These are phyloP conservation scores for Phocides pigmalion DNA, from an alignment of 1,140 invertebrate genomes.

Conservation along the genomic window DNA sequence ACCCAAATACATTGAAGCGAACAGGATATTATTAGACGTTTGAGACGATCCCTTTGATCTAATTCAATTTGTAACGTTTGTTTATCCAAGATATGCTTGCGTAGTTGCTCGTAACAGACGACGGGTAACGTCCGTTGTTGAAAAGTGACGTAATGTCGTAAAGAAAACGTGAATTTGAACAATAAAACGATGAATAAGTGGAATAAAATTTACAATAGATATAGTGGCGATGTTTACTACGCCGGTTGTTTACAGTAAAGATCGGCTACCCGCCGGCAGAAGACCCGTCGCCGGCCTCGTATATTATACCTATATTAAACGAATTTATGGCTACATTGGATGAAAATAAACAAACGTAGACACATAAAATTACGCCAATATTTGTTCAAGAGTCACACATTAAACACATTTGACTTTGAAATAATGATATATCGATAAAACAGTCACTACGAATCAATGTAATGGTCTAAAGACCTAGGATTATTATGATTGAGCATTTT, in stretches of 20 bases:
- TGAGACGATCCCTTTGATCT: constrained; percentile 25
- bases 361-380: neutral
- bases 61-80: constrained; percentile 18
- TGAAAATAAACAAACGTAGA: constrained; percentile 23
- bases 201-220: constrained; percentile 29
- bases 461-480: no score
- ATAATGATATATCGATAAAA: no score
- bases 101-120: constrained; percentile 20
- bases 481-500: no score
- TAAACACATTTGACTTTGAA: neutral
- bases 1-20: constrained; percentile 6
- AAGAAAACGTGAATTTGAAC: constrained; percentile 19
- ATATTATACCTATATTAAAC: constrained; percentile 11
- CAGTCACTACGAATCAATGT: no score
- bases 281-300: constrained; percentile 18
- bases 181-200: constrained; percentile 34
- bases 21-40: constrained; percentile 19
- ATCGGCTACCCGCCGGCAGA: constrained; percentile 51
- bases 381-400: neutral
- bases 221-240: constrained; percentile 59
- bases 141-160: constrained; percentile 32
- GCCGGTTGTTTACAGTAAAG: constrained; percentile 54
- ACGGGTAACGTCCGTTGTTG: constrained; percentile 16
- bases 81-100: constrained; percentile 27
- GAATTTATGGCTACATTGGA: constrained; percentile 51